A percentile compares a stretch with the other conserved stretches of the same genome.
Evolutionary conservation across 2,888 invertebrate species (phyloP).

Genomic region (Diarsia rubi): DNA sequence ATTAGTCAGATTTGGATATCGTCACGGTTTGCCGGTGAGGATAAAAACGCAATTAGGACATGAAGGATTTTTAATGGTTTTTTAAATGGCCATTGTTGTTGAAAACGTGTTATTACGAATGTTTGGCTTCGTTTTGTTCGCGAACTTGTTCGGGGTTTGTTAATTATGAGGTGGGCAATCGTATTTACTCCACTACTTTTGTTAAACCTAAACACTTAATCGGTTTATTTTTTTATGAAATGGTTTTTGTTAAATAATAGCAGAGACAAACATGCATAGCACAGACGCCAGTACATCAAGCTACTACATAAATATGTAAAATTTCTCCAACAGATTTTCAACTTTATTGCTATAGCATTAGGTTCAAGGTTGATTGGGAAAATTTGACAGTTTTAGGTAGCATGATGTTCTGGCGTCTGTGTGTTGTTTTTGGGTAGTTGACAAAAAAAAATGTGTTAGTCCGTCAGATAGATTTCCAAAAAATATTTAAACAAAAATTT

Average conservation of each 20-base stretch:
- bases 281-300: no score
- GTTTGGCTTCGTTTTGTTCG: slow-evolving; percentile 37
- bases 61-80: slow-evolving; percentile 78
- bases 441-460: no score
- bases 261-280: neutral
- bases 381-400: no score
- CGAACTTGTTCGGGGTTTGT: slow-evolving; percentile 32
- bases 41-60: slow-evolving; percentile 82
- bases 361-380: no score
- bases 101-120: slow-evolving; percentile 65
- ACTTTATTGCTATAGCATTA: no score
- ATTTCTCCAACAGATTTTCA: no score
- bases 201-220: neutral
- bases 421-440: no score
- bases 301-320: no score
- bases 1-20: slow-evolving; percentile 82
- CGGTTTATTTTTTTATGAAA: neutral
- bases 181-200: neutral
- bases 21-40: slow-evolving; percentile 79
- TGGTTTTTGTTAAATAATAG: neutral
- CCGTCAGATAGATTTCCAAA: no score
- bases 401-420: no score
- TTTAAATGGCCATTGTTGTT: slow-evolving; percentile 82
- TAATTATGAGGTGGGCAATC: neutral
- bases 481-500: no score